Evolutionary conservation across 2,888 invertebrate species (phyloP), one percentile per base, ranked within the genome.

Genomic region (Hymenopus coronatus): DNA sequence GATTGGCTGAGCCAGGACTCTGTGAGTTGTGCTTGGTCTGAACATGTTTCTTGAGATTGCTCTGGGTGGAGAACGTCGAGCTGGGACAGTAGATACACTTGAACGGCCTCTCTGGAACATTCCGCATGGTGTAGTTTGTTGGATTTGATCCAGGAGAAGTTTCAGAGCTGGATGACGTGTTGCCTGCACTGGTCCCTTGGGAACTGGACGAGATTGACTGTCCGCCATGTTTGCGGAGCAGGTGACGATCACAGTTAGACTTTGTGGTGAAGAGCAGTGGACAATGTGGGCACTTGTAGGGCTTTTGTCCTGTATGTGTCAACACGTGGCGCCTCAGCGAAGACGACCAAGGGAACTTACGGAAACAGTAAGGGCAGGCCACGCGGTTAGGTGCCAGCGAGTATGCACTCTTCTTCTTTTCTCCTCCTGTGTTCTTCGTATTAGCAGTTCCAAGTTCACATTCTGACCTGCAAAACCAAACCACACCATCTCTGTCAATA

Each of bases 311-410:
- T 0, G 99, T 99, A 93, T 99, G 99, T 0, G 99, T 99, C 9
- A 98, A 94, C 82, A 99, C 97, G 93, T 99, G 99, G 15, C 99
- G 95, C n/a, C 98, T 96, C 40, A 99, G 94, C 0, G 98, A 99
- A 46, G 98, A 98, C 0, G 98, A 97, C 99, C 99, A 99, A 0
- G 99, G 99, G 93, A 99, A 99, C 92, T 98, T 98, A 83, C 99
- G 95, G 91, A 97, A 96, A 93, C 99, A 99, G 92, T 97, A 98
- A 0, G 98, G 98, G 92, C 99, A 99, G 86, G 97, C 96, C 1
- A 99, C 98, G 33, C 98, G 95, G 93, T 99, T 98, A 0, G 99
- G 98, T 0, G 98, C 98, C 92, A 98, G 95, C 87, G 98, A 98
- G 93, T 99, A 99, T 0, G 99, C 99, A 25, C 98, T 98, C 92